phyloP scores from a whole-genome alignment of 2,888 invertebrate species.

The Diarsia rubi region DNA sequence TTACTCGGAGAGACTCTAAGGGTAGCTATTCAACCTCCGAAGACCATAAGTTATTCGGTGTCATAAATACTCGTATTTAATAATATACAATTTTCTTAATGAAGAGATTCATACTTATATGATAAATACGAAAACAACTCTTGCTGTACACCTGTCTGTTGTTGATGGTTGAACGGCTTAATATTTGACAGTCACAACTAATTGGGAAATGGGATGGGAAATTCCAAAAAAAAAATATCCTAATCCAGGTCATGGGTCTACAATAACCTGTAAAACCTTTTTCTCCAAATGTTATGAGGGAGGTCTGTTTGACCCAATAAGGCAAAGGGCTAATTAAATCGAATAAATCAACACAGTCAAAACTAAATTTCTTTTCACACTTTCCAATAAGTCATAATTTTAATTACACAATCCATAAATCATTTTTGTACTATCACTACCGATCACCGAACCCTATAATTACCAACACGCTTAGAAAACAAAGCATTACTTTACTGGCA shows the following conservation, averaged over 20 bases:
- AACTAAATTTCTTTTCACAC: constrained; percentile 30
- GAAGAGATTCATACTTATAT: neutral
- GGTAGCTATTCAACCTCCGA: constrained; percentile 23
- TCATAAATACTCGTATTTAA: constrained; percentile 12
- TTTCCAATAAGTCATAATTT: constrained; percentile 14
- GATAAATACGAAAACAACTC: neutral
- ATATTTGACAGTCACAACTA: neutral
- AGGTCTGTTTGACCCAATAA: neutral
- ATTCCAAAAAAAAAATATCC: neutral
- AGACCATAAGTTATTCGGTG: neutral
- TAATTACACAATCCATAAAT: constrained; percentile 30
- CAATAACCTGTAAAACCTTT: neutral
- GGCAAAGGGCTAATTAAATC: neutral
- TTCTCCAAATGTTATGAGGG: neutral
- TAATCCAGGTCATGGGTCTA: neutral
- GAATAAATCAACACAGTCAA: neutral
- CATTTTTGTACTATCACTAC: constrained; percentile 33
- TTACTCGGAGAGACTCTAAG: constrained; percentile 13
- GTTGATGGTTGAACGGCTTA: neutral
- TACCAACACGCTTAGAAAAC: constrained; percentile 11
- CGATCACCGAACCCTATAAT: constrained; percentile 31
- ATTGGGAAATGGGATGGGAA: too few species aligned
- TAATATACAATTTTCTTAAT: constrained; percentile 6
- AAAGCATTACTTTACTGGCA: neutral
- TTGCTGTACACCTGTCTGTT: neutral